Percentiles rank a stretch among this genome's conserved stretches.
Conservation (phyloP, 2,888 invertebrate genomes). For the Scaptomyza tumidula region DNA sequence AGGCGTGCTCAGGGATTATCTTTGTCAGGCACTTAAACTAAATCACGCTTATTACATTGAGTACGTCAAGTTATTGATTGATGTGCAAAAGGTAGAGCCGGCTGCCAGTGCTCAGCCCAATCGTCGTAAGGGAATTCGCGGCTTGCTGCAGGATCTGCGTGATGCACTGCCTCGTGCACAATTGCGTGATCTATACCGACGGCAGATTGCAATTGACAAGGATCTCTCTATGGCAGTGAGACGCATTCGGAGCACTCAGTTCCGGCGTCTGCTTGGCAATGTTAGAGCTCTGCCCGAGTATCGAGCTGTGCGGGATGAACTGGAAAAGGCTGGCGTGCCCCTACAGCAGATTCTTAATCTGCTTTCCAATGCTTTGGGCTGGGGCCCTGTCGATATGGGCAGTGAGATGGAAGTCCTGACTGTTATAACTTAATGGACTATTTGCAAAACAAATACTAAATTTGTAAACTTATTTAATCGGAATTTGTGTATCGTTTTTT, state of each 20-base stretch:
- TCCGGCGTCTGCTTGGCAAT: conserved; percentile 55
- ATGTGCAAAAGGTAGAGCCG: conserved; percentile 19
- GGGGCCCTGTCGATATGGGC: conserved; percentile 54
- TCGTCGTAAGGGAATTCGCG: conserved; percentile 68
- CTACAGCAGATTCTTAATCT: conserved; percentile 58
- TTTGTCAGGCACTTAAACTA: conserved; percentile 66
- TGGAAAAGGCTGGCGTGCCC: conserved; percentile 61
- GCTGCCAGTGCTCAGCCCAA: conserved; percentile 29
- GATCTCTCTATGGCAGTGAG: conserved; percentile 61
- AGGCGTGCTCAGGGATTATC: conserved; percentile 52
- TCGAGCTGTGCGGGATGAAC: conserved; percentile 35
- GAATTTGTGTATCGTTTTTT: no score
- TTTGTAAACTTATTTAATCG: no score
- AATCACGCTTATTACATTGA: conserved; percentile 54
- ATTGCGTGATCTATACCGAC: conserved; percentile 57
- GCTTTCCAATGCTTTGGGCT: conserved; percentile 62
- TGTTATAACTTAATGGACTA: background rate
- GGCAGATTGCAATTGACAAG: conserved; percentile 51
- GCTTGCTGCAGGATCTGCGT: conserved; percentile 65
- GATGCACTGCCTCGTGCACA: conserved; percentile 60
- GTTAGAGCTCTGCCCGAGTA: conserved; percentile 56
- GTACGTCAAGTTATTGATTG: conserved; percentile 44
- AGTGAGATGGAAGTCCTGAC: conserved; percentile 45
- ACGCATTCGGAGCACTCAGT: conserved; percentile 64
- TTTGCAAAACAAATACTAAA: no score